These are phyloP conservation scores for Crossocerus cetratus DNA, from an alignment of 2,888 invertebrate genomes.

Conservation along the genomic window DNA sequence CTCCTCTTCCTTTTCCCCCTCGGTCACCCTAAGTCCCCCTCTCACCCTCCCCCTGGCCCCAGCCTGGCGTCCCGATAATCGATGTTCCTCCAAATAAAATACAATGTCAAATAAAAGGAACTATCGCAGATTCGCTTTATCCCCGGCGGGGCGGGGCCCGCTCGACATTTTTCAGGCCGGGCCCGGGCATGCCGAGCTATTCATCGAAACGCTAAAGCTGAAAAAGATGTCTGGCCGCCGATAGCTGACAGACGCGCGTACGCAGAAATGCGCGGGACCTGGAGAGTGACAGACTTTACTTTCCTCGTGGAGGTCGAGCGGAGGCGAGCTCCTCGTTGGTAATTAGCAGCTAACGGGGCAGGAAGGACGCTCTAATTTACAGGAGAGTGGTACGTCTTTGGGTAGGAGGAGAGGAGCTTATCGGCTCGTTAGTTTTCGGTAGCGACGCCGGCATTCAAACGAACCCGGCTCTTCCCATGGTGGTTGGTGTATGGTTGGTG, in stretches of 20 bases:
- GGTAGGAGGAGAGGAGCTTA: slow-evolving; percentile 32
- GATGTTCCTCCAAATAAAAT: slow-evolving; percentile 29
- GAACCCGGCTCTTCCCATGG: slow-evolving; percentile 24
- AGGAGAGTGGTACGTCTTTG: slow-evolving; percentile 20
- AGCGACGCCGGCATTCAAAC: slow-evolving; percentile 42
- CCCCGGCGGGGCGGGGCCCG: background rate
- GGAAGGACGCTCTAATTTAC: slow-evolving; percentile 27
- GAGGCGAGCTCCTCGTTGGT: too few relatives aligned
- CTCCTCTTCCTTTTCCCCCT: slow-evolving; percentile 21
- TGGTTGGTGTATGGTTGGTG: background rate
- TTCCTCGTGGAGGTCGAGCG: too few relatives aligned
- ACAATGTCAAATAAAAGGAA: slow-evolving; percentile 25
- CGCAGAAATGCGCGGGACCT: too few relatives aligned
- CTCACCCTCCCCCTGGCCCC: background rate
- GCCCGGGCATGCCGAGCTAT: too few relatives aligned
- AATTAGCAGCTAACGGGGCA: too few relatives aligned
- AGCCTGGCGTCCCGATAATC: slow-evolving; percentile 1
- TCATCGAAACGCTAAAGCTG: too few relatives aligned
- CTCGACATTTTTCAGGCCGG: too few relatives aligned
- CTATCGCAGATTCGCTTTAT: background rate
- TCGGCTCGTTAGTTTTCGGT: slow-evolving; percentile 55
- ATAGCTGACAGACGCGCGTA: too few relatives aligned
- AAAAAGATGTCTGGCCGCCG: too few relatives aligned
- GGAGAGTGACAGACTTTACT: too few relatives aligned
- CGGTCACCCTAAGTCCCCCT: background rate